Evolutionary conservation across 2,888 invertebrate genomes (phyloP).

Genomic region (Hydrotaea cyrtoneurina): DNA sequence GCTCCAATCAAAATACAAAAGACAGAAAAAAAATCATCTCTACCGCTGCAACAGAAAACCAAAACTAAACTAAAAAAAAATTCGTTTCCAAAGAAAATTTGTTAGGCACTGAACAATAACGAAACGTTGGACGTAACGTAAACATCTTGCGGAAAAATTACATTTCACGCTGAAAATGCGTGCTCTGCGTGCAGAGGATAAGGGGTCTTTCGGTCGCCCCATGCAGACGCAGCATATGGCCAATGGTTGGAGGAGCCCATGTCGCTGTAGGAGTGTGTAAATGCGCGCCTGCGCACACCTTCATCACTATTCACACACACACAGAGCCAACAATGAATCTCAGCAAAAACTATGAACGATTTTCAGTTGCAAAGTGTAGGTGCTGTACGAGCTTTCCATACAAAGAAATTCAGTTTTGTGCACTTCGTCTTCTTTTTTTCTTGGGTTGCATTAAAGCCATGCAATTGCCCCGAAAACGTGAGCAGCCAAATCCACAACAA

Average conservation of each 20-base stretch:
- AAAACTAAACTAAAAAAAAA: no score
- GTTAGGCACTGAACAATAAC: slow-evolving; percentile 10
- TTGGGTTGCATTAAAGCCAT: not conserved
- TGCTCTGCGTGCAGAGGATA: slow-evolving; percentile 77
- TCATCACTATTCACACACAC: not conserved
- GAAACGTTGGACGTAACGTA: not conserved
- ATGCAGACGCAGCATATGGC: slow-evolving; percentile 40
- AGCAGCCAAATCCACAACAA: slow-evolving; percentile 54
- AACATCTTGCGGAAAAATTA: slow-evolving; percentile 75
- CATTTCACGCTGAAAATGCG: slow-evolving; percentile 80
- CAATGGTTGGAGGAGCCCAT: not conserved
- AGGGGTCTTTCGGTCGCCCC: slow-evolving; percentile 10
- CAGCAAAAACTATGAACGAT: slow-evolving; percentile 13
- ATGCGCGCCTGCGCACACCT: slow-evolving; percentile 42
- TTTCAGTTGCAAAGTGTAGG: slow-evolving; percentile 55
- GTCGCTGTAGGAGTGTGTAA: not conserved
- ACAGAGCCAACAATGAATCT: slow-evolving; percentile 18
- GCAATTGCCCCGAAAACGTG: slow-evolving; percentile 64
- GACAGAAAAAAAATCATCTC: not conserved
- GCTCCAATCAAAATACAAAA: slow-evolving; percentile 10
- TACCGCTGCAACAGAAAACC: not conserved
- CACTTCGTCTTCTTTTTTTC: slow-evolving; percentile 7
- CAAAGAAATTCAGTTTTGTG: not conserved
- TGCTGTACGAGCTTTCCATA: slow-evolving; percentile 36
- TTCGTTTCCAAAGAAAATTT: slow-evolving; percentile 53